Base-by-base conservation (phyloP, 2,888 invertebrate species). In the Dryocosmus kuriphilus region DNA sequence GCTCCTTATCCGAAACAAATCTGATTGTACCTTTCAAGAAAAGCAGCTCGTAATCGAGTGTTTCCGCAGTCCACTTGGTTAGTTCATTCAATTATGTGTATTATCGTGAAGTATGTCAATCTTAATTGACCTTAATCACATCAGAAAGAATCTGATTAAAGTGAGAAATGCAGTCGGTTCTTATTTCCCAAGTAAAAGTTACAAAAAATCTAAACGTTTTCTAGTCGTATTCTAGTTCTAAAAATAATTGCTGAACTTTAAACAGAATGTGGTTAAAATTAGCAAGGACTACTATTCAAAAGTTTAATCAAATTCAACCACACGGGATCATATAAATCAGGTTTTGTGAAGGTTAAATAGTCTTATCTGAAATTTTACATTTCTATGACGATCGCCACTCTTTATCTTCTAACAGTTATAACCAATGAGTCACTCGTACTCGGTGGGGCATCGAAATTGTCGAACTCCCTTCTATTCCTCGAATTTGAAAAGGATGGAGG, bases 381-480 rank as follows among this genome's bases (percentile, higher is more conserved):
- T 46, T 41, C 67, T 46, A 67, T 24, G 46, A 16, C 27, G 11
- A 46, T 71, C 30, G 67, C 41, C 9, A 46, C 67, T 71, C 46
- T 51, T 71, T 71, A 51, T 65, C 78, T 76, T 75, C 73, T 77
- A 79, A 79, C 76, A n/a, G n/a, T n/a, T n/a, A n/a, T 77, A 78
- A 77, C 75, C 51, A 27, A 76, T 80, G 80, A 82, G 79, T 82
- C 82, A 82, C 46, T 27, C 14, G 38, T 79, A 51, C 57, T 46
- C 74, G 76, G 74, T 77, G 77, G 77, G 71, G 76, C 74, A 76
- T 77, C 75, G 76, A 76, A 79, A 82, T 80, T 76, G 51, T 57
- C 76, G 73, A 75, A 75, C 78, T 71, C 78, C 78, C 79, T 82
- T 79, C 73, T 35, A 27, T 85, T 85, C 27, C 80, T 84, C 83